A percentile compares a stretch with the other conserved stretches of the same genome.
Evolutionary conservation across 2,888 invertebrate species (phyloP).

Genomic region (Pardosa pseudoannulata): DNA sequence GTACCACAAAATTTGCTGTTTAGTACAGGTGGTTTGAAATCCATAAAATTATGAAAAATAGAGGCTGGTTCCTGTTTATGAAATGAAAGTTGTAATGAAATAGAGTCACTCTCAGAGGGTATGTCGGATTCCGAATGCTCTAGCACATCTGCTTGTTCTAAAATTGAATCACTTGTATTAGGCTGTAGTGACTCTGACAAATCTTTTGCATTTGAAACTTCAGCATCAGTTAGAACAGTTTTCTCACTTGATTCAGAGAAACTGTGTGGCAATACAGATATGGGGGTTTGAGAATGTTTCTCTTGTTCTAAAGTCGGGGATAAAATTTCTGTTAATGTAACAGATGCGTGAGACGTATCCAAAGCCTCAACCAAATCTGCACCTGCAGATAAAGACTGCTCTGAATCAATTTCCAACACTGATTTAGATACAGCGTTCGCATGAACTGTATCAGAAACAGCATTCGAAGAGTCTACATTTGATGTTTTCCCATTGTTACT

Average conservation of each 20-base stretch:
- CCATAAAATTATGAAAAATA: neutral
- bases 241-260: neutral
- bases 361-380: neutral
- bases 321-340: constrained; percentile 21
- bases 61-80: neutral
- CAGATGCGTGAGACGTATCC: constrained; percentile 16
- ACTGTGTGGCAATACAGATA: neutral
- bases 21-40: neutral
- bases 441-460: neutral
- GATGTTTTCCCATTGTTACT: neutral
- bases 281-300: neutral
- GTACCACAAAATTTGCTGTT: neutral
- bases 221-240: neutral
- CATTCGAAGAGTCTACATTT: neutral
- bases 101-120: neutral
- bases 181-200: neutral
- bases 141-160: neutral
- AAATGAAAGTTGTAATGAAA: neutral
- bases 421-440: neutral
- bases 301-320: neutral
- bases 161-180: neutral
- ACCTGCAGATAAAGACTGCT: neutral
- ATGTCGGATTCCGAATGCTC: neutral
- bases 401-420: neutral
- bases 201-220: neutral